Evolutionary conservation across 2,797 vertebrate species (phyloP), one percentile per base, ranked within the genome.

Genomic region (Mallotus villosus): DNA sequence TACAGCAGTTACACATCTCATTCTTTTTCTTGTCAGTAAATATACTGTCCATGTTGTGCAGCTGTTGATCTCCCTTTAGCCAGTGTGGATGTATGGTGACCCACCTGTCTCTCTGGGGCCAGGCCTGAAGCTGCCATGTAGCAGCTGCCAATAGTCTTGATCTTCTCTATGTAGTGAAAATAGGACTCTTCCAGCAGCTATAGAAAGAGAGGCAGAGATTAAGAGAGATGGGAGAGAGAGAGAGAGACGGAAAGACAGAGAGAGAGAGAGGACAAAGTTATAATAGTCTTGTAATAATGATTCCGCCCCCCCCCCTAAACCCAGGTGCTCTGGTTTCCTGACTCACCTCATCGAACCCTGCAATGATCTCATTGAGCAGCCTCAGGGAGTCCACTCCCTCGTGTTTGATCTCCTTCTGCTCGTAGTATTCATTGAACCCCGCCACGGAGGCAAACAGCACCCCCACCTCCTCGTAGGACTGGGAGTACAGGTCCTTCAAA

Each of bases 41-140:
- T 34, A 34, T 34, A 34, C 32, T 8, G 5, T 6, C 7, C 32
- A 8, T 34, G 32, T 34, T 6, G 9, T 12, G 41, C 41, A 46
- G 41, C 3, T 37, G 34, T 37, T 37, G 7, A 37, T 37, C 8
- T 8, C 1, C 34, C 34, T 37, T 37, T 37, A 37, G 34, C 34
- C 34, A 69, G 53, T 14, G 67, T 21, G 0, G 4, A 14, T 41
- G 51, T 58, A 32, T 16, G 21, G 53, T 37, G 32, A 66, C 74
- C 72, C 73, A 90, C 88, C 87, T 91, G 84, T 77, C 74, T 82
- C 55, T 91, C 85, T 60, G 92, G 92, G 68, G 90, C 91, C 16
- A 94, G 85, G 58, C 93, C 93, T 19, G 93, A 94, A 0, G 93
- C 93, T 0, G 91, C 92, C 93, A 94, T 94, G 83, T 93, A 94